These are phyloP conservation scores for Oncorhynchus masou DNA, from an alignment of 2,113 vertebrate species.

Conservation along the genomic window DNA sequence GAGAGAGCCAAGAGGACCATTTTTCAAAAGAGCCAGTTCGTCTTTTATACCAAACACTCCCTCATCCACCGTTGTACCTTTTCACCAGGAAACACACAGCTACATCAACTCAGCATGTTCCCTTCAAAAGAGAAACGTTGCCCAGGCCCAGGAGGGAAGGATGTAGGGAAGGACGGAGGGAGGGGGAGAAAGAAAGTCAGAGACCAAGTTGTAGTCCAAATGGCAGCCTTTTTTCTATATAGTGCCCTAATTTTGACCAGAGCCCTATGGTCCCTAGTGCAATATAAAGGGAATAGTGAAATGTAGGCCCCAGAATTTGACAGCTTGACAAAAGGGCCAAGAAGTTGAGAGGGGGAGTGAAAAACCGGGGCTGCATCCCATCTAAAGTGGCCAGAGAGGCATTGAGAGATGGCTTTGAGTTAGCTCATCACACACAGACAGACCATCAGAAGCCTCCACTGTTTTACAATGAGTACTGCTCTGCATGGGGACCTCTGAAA, in stretches of 20 bases:
- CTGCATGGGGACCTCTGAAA: neutral
- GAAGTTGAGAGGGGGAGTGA: no score
- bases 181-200: neutral
- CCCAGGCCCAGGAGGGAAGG: slow-evolving; percentile 9
- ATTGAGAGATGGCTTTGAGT: neutral
- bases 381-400: neutral
- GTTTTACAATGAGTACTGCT: neutral
- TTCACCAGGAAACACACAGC: neutral
- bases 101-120: slow-evolving; percentile 27
- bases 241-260: no score
- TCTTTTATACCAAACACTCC: neutral
- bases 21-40: slow-evolving; percentile 3
- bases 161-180: neutral
- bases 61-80: neutral
- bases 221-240: no score
- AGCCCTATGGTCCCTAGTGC: no score
- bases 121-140: slow-evolving; percentile 22
- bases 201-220: no score
- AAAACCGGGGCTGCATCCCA: no score
- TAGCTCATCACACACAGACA: neutral
- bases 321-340: no score
- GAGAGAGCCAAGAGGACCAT: neutral
- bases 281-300: no score
- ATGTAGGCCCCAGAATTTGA: no score
- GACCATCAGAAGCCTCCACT: no score